Conservation (phyloP, 2,888 invertebrate genomes). For the Stenolophus ochropezus region DNA sequence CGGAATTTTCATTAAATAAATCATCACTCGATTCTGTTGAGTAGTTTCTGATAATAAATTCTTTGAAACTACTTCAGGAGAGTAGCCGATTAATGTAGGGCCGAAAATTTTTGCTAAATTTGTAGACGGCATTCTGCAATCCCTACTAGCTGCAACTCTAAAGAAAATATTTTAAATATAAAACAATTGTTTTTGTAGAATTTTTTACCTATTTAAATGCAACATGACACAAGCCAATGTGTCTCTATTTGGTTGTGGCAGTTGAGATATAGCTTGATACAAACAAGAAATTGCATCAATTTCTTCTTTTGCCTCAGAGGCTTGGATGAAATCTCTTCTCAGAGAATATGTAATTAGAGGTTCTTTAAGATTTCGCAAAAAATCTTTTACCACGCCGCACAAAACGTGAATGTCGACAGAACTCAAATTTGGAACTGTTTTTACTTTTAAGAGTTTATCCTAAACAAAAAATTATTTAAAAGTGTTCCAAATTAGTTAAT, state of each 20-base stretch:
- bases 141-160: constrained; percentile 87
- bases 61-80: constrained; percentile 82
- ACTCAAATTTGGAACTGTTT: constrained; percentile 86
- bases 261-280: constrained; percentile 85
- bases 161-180: too few relatives aligned
- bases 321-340: constrained; percentile 88
- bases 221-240: constrained; percentile 94
- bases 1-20: constrained; percentile 81
- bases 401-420: constrained; percentile 89
- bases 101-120: constrained; percentile 95
- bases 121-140: constrained; percentile 92
- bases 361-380: constrained; percentile 90
- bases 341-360: constrained; percentile 89
- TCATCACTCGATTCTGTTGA: constrained; percentile 78
- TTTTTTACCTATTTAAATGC: constrained; percentile 83
- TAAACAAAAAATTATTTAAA: constrained; percentile 66
- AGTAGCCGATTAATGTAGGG: constrained; percentile 95
- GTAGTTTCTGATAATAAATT: constrained; percentile 86
- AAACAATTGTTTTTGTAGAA: too few relatives aligned
- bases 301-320: constrained; percentile 77
- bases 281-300: constrained; percentile 80
- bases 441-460: constrained; percentile 90
- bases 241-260: constrained; percentile 95
- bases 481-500: neutral
- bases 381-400: constrained; percentile 96